phyloP scores from a whole-genome alignment of 1,140 invertebrate genomes.

The Ceratina calcarata region DNA sequence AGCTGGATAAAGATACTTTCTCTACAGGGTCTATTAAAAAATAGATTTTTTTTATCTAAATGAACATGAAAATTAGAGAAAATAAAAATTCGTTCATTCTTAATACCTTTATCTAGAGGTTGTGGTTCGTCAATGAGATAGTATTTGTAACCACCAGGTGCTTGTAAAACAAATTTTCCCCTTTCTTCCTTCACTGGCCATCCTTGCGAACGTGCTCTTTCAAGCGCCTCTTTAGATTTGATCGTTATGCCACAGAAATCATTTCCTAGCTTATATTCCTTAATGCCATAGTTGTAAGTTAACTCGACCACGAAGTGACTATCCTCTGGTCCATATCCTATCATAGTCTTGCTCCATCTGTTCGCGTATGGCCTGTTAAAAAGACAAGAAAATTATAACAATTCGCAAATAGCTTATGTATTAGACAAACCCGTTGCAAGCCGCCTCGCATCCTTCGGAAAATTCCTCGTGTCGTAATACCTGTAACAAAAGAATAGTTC shows the following conservation, averaged over 20 bases:
- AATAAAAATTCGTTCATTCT: conserved; percentile 26
- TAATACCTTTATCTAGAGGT: conserved; percentile 82
- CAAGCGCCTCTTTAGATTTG: conserved; percentile 87
- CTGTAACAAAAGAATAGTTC: conserved; percentile 77
- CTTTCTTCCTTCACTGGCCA: conserved; percentile 86
- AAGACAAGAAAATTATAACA: not conserved
- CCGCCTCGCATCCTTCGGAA: conserved; percentile 95
- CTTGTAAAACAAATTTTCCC: conserved; percentile 83
- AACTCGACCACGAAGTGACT: conserved; percentile 97
- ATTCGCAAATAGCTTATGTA: not conserved
- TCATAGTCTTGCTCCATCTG: conserved; percentile 99
- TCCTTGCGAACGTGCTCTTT: conserved; percentile 85
- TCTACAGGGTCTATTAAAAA: conserved; percentile 87
- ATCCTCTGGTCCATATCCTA: conserved; percentile 98
- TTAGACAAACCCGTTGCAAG: conserved; percentile 95
- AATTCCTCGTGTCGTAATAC: conserved; percentile 98
- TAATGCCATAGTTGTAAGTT: conserved; percentile 98
- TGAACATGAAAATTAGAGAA: conserved; percentile 20
- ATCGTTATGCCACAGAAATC: conserved; percentile 95
- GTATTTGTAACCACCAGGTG: conserved; percentile 96
- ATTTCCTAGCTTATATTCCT: conserved; percentile 91
- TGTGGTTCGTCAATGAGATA: conserved; percentile 88
- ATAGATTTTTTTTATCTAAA: not conserved
- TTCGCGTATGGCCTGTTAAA: conserved; percentile 93
- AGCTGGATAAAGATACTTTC: conserved; percentile 90